Evolutionary conservation across 2,113 vertebrate species (phyloP), one percentile per base, ranked within the genome.

Genomic region (Thomomys bottae): DNA sequence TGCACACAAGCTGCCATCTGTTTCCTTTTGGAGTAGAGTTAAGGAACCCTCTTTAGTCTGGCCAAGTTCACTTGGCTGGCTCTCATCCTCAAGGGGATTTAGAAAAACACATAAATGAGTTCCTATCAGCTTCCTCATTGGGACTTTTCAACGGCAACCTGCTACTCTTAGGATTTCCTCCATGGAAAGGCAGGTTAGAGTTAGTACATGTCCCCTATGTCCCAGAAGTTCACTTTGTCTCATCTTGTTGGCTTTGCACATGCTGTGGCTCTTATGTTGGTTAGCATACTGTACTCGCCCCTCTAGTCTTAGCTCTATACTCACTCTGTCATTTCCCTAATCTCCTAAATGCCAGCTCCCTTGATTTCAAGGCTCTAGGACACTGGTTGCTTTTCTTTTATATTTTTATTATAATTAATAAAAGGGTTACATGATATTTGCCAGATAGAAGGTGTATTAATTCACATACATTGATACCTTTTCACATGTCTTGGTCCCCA

Each of bases 51-150:
- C 18, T 14, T 15, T 23, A 32, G 18, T 26, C 8, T 87, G 20
- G 24, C 18, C 54, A 67, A 24, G 28, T 18, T 18, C 36, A 0
- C 12, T 0, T 5, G 30, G 14, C 9, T 72, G 21, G 6, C 15
- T 67, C 17, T 4, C 28, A 18, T 89, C 81, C 26, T 76, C 34
- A 77, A 75, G 45, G 42, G 45, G 26, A 32, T 87, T 42, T 79
- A 84, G 40, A 77, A 28, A 1, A 28, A 26, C 5, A 30, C 14
- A 54, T 15, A 70, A 79, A 21, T 70, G 49, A 21, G 7, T 66
- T 91, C 5, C 91, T 89, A 83, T 95, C 15, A 34, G 6, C 77
- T 84, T 76, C 59, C 32, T 45, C 12, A 4, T n/a, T 87, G 34
- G 15, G 86, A 30, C 2, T 14, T 73, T 54, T 73, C 12, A 81